Percentiles rank a stretch among this genome's conserved stretches.
Evolutionary conservation across 2,113 vertebrate genomes (phyloP).

Genomic region (Oenanthe oenanthe): DNA sequence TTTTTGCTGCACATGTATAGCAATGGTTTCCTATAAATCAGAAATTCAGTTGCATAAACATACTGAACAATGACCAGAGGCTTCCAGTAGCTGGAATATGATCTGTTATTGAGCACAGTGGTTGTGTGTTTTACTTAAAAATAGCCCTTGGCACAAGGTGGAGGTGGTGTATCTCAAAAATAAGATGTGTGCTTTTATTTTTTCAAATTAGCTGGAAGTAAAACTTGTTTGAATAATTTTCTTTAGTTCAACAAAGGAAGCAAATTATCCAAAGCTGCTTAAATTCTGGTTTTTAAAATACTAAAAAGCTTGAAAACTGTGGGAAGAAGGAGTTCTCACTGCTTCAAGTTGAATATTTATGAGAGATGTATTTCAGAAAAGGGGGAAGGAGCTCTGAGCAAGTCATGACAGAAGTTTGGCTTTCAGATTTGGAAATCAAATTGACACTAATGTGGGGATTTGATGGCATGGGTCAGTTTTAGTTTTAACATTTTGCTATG

Average conservation of each 20-base stretch:
- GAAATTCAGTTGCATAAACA: neutral
- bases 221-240: neutral
- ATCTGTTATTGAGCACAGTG: neutral
- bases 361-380: neutral
- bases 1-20: neutral
- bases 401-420: neutral
- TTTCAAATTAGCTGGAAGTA: neutral
- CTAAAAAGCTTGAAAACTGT: neutral
- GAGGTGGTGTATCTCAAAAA: neutral
- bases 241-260: neutral
- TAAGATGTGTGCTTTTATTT: neutral
- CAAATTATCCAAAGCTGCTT: neutral
- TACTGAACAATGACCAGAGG: neutral
- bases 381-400: accelerated
- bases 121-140: neutral
- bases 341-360: neutral
- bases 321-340: neutral
- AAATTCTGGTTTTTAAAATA: neutral
- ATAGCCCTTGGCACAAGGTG: neutral
- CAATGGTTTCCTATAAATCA: neutral
- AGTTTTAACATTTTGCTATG: neutral
- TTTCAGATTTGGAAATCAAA: neutral
- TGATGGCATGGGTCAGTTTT: neutral
- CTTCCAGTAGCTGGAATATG: neutral
- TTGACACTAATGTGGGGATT: neutral